phyloP scores from a whole-genome alignment of 2,113 vertebrate genomes.

The Butorides virescens region DNA sequence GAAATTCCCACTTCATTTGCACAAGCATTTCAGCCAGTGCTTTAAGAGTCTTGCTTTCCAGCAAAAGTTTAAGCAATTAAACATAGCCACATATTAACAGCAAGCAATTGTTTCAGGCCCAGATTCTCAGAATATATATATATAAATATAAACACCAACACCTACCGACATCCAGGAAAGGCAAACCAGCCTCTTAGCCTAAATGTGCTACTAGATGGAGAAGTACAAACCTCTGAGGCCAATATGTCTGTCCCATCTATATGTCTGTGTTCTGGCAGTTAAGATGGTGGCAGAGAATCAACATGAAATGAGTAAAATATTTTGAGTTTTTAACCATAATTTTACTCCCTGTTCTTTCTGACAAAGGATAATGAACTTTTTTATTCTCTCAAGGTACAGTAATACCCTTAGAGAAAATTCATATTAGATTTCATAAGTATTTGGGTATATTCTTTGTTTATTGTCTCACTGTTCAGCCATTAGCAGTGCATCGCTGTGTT shows the following conservation, averaged over 20 bases:
- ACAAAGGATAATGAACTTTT: not conserved
- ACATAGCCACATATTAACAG: not conserved
- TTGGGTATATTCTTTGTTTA: not conserved
- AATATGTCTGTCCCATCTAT: not conserved
- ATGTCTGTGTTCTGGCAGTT: not conserved
- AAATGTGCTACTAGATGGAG: not conserved
- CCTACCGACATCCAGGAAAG: not conserved
- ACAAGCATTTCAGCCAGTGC: not conserved
- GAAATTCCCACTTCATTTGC: conserved; percentile 14
- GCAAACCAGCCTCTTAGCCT: not conserved
- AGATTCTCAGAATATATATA: not conserved
- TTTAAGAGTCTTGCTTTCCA: not conserved
- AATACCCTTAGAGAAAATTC: not conserved
- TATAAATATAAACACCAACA: not conserved
- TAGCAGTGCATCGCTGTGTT: not conserved
- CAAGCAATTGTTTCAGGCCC: not conserved
- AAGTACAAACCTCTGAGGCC: not conserved
- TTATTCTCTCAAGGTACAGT: not conserved
- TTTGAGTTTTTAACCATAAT: not conserved
- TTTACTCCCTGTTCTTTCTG: not conserved
- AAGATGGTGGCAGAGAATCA: not conserved
- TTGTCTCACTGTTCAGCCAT: not conserved
- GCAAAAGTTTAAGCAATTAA: not conserved
- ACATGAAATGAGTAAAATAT: not conserved
- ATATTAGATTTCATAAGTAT: not conserved